Conservation (phyloP, 2,888 invertebrate genomes). For the Drosophila mimetica region DNA sequence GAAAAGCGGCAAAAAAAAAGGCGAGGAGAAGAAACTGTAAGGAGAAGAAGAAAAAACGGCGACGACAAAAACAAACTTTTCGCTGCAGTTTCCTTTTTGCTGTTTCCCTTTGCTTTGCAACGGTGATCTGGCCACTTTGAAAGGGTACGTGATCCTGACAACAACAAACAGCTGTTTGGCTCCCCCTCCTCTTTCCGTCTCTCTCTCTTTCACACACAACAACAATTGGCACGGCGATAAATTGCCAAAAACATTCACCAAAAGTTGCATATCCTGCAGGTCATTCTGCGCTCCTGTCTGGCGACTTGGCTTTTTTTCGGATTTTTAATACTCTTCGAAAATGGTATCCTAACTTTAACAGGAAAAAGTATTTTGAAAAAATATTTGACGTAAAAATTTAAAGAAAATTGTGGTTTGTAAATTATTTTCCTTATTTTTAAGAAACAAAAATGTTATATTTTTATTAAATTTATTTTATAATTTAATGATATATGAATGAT, state of each 20-base stretch:
- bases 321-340: neutral
- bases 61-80: conserved; percentile 4
- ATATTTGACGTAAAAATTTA: neutral
- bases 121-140: conserved; percentile 70
- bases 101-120: neutral
- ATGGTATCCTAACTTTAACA: neutral
- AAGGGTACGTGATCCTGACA: conserved; percentile 69
- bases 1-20: conserved; percentile 35
- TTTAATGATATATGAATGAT: no score
- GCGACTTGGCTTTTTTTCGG: neutral
- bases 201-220: conserved; percentile 21
- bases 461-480: no score
- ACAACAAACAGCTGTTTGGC: conserved; percentile 62
- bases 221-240: conserved; percentile 71
- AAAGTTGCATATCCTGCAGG: conserved; percentile 65
- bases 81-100: conserved; percentile 6
- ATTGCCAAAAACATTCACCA: conserved; percentile 55
- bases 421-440: no score
- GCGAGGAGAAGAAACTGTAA: neutral
- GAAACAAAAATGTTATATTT: no score
- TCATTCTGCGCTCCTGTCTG: conserved; percentile 33
- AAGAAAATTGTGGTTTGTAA: neutral
- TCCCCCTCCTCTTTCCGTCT: conserved; percentile 39
- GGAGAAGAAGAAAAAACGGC: conserved; percentile 2
- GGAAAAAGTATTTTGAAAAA: neutral